phyloP scores from a whole-genome alignment of 2,888 invertebrate species.

The Drosophila ustulata region DNA sequence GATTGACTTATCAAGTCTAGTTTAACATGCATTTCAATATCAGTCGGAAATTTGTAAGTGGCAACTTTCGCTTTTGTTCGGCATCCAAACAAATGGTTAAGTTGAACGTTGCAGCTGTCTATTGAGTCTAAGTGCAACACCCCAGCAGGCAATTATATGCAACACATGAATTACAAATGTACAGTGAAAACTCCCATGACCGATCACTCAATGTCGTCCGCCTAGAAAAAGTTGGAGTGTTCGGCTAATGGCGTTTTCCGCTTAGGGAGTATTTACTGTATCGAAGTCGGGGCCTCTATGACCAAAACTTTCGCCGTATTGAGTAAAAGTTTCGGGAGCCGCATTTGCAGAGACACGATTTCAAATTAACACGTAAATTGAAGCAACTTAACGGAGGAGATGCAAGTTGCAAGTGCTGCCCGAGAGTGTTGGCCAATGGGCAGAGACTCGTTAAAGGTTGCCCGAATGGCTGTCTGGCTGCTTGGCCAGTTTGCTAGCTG shows the following conservation, averaged over 20 bases:
- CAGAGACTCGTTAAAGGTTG: slow-evolving; percentile 66
- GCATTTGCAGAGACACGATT: slow-evolving; percentile 73
- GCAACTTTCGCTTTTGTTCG: slow-evolving; percentile 48
- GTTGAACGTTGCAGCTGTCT: slow-evolving; percentile 33
- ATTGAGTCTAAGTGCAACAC: slow-evolving; percentile 38
- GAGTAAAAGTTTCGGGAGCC: slow-evolving; percentile 62
- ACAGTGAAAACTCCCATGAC: not conserved
- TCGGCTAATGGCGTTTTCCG: not conserved
- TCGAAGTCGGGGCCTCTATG: slow-evolving; percentile 10
- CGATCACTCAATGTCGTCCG: no score
- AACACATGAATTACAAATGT: slow-evolving; percentile 59
- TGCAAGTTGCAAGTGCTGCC: slow-evolving; percentile 20
- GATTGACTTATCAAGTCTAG: slow-evolving; percentile 10
- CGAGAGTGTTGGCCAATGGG: slow-evolving; percentile 57
- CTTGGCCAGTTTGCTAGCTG: slow-evolving; percentile 14
- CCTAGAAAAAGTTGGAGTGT: no score
- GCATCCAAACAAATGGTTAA: slow-evolving; percentile 39
- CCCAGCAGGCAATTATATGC: slow-evolving; percentile 60
- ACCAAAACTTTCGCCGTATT: slow-evolving; percentile 62
- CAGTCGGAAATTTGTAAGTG: slow-evolving; percentile 34
- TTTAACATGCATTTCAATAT: slow-evolving; percentile 4
- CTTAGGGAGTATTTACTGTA: not conserved
- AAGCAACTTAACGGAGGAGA: slow-evolving; percentile 63
- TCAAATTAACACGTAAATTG: slow-evolving; percentile 77
- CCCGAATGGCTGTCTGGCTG: slow-evolving; percentile 25